Evolutionary conservation across 2,888 invertebrate species (phyloP).

Genomic region (Aspidiotus destructor): DNA sequence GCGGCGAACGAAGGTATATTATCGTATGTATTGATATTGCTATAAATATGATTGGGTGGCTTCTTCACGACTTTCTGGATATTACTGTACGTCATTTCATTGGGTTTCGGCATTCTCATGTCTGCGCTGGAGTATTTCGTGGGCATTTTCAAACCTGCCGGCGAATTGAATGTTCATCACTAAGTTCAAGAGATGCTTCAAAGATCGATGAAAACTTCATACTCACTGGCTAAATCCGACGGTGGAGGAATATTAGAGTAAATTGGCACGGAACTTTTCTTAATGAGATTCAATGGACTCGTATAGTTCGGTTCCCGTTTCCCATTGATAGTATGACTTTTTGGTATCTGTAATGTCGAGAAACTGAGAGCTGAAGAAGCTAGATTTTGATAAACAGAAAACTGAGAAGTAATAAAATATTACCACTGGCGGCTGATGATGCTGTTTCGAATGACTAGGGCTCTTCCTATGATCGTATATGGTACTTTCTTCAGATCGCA

Average conservation of each 20-base stretch:
- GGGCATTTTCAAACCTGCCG: too few relatives aligned
- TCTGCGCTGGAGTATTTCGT: too few relatives aligned
- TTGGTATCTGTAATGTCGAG: slow-evolving; percentile 53
- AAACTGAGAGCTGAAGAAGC: neutral
- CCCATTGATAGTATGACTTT: slow-evolving; percentile 61
- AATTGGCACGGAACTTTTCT: slow-evolving; percentile 10
- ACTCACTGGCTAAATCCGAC: slow-evolving; percentile 1
- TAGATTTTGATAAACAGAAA: neutral
- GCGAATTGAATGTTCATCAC: too few relatives aligned
- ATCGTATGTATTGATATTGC: slow-evolving; percentile 36
- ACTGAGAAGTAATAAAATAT: neutral
- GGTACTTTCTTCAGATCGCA: neutral
- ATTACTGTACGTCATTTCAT: slow-evolving; percentile 30
- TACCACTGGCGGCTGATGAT: slow-evolving; percentile 16
- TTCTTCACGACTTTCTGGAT: slow-evolving; percentile 24
- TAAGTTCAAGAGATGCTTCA: too few relatives aligned
- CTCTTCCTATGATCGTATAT: slow-evolving; percentile 9
- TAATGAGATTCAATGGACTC: slow-evolving; percentile 50
- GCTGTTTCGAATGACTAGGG: slow-evolving; percentile 6
- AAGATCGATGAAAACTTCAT: too few relatives aligned
- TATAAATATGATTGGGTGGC: slow-evolving; percentile 22
- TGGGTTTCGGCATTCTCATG: neutral
- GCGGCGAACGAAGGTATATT: slow-evolving; percentile 37
- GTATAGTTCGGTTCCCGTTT: slow-evolving; percentile 66
- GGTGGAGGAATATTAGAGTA: slow-evolving; percentile 13